phyloP scores from a whole-genome alignment of 2,888 invertebrate genomes.

The Nomada lathburiana region DNA sequence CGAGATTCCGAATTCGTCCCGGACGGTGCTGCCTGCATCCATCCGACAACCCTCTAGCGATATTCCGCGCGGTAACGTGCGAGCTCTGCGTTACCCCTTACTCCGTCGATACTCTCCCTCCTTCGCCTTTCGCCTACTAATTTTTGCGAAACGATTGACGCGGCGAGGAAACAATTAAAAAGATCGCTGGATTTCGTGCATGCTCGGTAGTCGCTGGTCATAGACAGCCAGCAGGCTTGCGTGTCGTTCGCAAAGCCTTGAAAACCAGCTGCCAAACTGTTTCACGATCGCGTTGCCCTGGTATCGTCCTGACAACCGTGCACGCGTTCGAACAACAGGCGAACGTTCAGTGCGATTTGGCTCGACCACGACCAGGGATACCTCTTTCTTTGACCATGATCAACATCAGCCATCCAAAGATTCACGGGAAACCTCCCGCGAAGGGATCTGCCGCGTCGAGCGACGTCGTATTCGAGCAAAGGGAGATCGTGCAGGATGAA shows the following conservation, averaged over 20 bases:
- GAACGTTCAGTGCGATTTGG: background rate
- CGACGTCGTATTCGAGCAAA: background rate
- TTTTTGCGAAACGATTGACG: background rate
- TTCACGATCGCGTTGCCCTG: constrained; percentile 3
- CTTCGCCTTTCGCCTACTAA: background rate
- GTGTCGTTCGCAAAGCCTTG: too few species aligned
- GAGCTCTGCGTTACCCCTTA: constrained; percentile 6
- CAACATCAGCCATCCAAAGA: constrained; percentile 52
- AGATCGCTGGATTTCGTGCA: too few species aligned
- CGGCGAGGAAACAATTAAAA: background rate
- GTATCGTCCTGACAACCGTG: constrained; percentile 16
- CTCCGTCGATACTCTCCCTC: background rate
- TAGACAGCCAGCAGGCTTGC: too few species aligned
- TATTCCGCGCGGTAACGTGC: background rate
- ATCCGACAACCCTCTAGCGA: background rate
- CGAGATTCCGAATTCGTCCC: constrained; percentile 20
- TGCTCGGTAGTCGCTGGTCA: too few species aligned
- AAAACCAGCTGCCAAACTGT: too few species aligned
- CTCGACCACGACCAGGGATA: too few species aligned
- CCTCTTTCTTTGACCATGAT: constrained; percentile 38
- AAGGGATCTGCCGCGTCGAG: background rate
- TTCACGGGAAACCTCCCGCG: constrained; percentile 53
- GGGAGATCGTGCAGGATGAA: too few species aligned
- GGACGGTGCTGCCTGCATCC: constrained; percentile 44
- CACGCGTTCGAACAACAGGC: background rate